Evolutionary conservation across 2,888 invertebrate genomes (phyloP).

Genomic region (Drosophila putrida): DNA sequence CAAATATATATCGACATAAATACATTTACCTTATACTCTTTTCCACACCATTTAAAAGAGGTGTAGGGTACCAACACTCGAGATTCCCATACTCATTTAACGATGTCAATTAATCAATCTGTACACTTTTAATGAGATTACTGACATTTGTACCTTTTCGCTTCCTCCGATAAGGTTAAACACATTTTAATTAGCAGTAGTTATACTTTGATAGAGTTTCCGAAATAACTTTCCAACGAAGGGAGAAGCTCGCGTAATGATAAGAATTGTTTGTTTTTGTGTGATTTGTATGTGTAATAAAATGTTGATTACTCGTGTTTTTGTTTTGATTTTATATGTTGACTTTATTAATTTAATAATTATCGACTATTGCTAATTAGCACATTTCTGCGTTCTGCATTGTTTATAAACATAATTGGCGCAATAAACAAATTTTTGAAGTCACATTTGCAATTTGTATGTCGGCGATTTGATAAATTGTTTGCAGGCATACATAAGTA

Average conservation of each 20-base stretch:
- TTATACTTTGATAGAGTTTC: conserved; percentile 1
- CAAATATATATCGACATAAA: too few species aligned
- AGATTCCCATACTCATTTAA: not conserved
- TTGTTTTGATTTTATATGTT: conserved; percentile 45
- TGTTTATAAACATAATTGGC: conserved; percentile 77
- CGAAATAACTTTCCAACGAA: not conserved
- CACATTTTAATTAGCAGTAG: conserved; percentile 12
- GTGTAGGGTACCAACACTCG: not conserved
- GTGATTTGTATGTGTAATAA: not conserved
- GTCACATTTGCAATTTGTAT: conserved; percentile 65
- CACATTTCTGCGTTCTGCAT: conserved; percentile 59
- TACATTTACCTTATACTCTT: not conserved
- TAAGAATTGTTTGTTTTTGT: not conserved
- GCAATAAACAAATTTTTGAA: conserved; percentile 67
- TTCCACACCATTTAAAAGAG: not conserved
- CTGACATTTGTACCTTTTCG: not conserved
- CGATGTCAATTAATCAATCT: conserved; percentile 6
- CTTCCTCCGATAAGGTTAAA: conserved; percentile 1
- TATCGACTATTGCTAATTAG: conserved; percentile 79
- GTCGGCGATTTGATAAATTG: conserved; percentile 57
- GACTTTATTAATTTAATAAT: conserved; percentile 67
- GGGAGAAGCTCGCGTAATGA: not conserved
- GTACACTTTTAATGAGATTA: not conserved
- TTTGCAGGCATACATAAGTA: conserved; percentile 51
- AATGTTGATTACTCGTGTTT: too few species aligned